These are phyloP conservation scores for Pammene aurita DNA, from an alignment of 2,888 invertebrate genomes.

Conservation along the genomic window DNA sequence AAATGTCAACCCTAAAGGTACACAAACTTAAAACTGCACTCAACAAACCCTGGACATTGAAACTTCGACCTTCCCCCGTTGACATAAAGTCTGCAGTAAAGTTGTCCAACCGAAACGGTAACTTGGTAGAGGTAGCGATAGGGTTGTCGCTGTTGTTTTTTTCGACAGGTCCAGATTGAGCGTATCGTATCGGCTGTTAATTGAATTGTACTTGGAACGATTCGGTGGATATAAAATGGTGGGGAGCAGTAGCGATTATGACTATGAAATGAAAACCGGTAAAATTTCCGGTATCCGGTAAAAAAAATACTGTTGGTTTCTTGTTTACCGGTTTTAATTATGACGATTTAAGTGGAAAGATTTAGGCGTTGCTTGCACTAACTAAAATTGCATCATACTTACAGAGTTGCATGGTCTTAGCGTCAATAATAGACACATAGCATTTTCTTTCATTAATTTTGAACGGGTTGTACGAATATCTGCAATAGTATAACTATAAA, in stretches of 20 bases:
- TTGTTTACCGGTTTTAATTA: too few species aligned
- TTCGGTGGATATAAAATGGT: not conserved
- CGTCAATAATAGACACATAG: too few species aligned
- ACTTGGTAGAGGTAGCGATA: slow-evolving; percentile 17
- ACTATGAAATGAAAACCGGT: too few species aligned
- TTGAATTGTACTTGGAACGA: slow-evolving; percentile 27
- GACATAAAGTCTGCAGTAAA: not conserved
- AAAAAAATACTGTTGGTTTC: too few species aligned
- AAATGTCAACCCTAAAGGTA: not conserved
- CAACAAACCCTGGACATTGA: not conserved
- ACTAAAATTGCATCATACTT: too few species aligned
- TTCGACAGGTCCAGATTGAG: slow-evolving; percentile 26
- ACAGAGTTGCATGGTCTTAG: too few species aligned
- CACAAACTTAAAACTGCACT: not conserved
- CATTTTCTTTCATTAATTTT: too few species aligned
- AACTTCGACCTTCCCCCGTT: not conserved
- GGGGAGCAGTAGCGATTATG: slow-evolving; percentile 1
- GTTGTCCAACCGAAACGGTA: not conserved
- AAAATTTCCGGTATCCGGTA: too few species aligned
- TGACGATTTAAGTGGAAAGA: too few species aligned
- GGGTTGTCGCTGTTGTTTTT: slow-evolving; percentile 27
- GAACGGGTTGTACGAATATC: too few species aligned
- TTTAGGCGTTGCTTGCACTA: too few species aligned
- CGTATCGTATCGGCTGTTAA: slow-evolving; percentile 26
- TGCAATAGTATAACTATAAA: too few species aligned